Percentiles rank a stretch among this genome's conserved stretches.
Evolutionary conservation across 2,888 invertebrate genomes (phyloP).

Genomic region (Aphidius colemani): DNA sequence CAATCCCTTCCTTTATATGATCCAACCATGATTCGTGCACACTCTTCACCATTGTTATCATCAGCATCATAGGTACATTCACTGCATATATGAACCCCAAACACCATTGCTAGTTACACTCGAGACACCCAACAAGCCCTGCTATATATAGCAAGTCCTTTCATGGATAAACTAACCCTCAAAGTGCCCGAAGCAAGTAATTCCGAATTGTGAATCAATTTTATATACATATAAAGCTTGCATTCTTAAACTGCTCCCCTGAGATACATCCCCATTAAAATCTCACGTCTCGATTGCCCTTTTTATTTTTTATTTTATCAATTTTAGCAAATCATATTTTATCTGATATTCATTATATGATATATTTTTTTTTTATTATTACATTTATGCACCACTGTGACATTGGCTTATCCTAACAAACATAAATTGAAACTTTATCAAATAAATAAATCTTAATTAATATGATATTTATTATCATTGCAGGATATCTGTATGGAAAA

Average conservation of each 20-base stretch:
- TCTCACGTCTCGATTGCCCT: slow-evolving; percentile 25
- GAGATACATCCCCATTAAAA: neutral
- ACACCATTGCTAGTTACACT: too few relatives aligned
- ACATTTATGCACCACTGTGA: too few relatives aligned
- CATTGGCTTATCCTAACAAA: too few relatives aligned
- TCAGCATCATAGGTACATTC: slow-evolving; percentile 10
- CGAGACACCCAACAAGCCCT: too few relatives aligned
- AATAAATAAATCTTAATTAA: too few relatives aligned
- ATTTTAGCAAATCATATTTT: too few relatives aligned
- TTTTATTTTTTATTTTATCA: slow-evolving; percentile 22
- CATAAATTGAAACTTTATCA: too few relatives aligned
- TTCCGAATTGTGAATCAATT: slow-evolving; percentile 33
- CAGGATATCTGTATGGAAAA: too few relatives aligned
- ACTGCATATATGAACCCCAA: neutral
- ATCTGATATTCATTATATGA: neutral
- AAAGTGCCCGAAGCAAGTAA: slow-evolving; percentile 15
- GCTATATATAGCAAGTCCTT: neutral
- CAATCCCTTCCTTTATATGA: slow-evolving; percentile 42
- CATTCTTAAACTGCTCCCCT: slow-evolving; percentile 19
- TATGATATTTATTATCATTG: too few relatives aligned
- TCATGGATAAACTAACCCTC: slow-evolving; percentile 14
- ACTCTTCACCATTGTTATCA: slow-evolving; percentile 15
- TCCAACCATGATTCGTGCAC: slow-evolving; percentile 37
- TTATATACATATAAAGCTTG: slow-evolving; percentile 16
- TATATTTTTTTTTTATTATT: too few relatives aligned